Evolutionary conservation across 2,113 vertebrate species (phyloP).

Genomic region (Actenoides lindsayi): DNA sequence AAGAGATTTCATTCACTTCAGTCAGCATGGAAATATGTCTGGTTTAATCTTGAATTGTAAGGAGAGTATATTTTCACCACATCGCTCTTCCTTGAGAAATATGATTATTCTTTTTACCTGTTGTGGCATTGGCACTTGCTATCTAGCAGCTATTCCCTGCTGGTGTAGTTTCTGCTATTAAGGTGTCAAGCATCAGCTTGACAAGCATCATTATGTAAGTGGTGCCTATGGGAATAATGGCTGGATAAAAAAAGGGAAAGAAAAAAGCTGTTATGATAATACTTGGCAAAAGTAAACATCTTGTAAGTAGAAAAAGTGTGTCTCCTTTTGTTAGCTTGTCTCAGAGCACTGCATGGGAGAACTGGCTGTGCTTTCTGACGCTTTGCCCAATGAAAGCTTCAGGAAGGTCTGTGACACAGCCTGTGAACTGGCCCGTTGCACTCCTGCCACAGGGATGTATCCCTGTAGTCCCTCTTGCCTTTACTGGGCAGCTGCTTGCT

Average conservation of each 20-base stretch:
- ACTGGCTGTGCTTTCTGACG: background rate
- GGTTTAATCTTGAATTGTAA: background rate
- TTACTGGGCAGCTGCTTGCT: background rate
- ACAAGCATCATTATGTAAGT: background rate
- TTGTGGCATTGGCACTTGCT: background rate
- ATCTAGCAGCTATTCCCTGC: background rate
- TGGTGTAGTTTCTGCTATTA: background rate
- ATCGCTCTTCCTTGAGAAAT: background rate
- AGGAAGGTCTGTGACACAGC: background rate
- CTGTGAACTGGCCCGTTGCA: background rate
- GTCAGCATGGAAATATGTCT: background rate
- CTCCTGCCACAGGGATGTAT: rapidly evolving
- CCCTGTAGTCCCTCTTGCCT: background rate
- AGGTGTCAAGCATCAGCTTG: background rate
- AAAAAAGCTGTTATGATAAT: background rate
- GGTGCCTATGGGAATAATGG: background rate
- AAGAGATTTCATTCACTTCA: background rate
- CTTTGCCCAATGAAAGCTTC: background rate
- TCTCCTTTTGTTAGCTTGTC: background rate
- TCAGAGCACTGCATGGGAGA: background rate
- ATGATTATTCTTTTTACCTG: background rate
- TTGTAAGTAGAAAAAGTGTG: background rate
- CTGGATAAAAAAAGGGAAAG: background rate
- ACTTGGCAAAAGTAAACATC: background rate
- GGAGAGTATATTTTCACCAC: background rate